Conservation (phyloP, 2,113 vertebrate species). For the Diglossa brunneiventris region DNA sequence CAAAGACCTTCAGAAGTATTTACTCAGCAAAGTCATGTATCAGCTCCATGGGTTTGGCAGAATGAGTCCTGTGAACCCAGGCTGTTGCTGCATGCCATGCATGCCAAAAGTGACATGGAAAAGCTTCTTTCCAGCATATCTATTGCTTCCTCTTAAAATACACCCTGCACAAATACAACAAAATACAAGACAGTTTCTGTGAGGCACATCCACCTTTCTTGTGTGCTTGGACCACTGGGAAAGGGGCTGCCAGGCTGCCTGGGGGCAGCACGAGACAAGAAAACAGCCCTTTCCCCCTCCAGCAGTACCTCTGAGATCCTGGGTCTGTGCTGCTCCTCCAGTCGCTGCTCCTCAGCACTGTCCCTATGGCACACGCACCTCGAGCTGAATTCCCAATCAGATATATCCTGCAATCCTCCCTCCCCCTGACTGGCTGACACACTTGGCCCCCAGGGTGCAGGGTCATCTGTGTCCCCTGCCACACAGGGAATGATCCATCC, state of each 20-base stretch:
- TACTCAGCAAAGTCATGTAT: neutral
- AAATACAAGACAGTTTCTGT: neutral
- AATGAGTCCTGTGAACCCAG: neutral
- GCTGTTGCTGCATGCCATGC: neutral
- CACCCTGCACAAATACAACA: neutral
- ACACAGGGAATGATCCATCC: neutral
- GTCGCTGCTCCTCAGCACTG: neutral
- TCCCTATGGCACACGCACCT: neutral
- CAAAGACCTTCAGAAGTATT: conserved; percentile 21
- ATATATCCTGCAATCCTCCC: neutral
- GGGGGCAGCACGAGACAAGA: neutral
- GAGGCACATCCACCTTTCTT: neutral
- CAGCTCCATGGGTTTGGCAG: neutral
- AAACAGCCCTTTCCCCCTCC: neutral
- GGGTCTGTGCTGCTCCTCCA: neutral
- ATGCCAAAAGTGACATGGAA: neutral
- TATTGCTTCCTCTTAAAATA: neutral
- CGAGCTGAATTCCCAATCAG: neutral
- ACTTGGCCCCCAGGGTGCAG: neutral
- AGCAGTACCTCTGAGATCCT: neutral
- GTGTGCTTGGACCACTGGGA: neutral
- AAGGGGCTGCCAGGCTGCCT: neutral
- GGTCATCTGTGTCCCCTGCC: neutral
- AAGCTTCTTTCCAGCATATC: neutral
- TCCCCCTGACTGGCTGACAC: neutral